Conservation (phyloP, 1,140 invertebrate genomes). For the Neotoxoptera formosana region DNA sequence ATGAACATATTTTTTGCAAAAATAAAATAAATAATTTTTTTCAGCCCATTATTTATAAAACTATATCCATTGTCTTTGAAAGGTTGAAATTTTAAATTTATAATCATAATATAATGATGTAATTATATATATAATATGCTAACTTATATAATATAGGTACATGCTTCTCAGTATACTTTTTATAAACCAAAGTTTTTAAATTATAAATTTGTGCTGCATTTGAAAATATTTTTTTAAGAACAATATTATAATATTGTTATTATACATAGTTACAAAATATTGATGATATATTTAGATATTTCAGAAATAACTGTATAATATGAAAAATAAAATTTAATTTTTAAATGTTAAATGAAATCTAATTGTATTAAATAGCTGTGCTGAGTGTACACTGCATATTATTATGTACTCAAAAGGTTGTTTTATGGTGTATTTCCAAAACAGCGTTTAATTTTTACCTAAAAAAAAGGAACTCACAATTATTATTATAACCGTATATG, state of each 20-base stretch:
- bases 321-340: too few species aligned
- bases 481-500: too few species aligned
- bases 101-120: neutral
- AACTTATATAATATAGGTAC: neutral
- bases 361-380: neutral
- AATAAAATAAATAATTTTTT: too few species aligned
- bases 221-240: neutral
- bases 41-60: constrained; percentile 5
- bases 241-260: neutral
- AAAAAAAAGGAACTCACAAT: neutral
- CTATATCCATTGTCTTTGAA: neutral
- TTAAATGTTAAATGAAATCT: too few species aligned
- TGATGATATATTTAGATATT: too few species aligned
- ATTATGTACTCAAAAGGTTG: neutral
- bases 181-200: neutral
- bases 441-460: neutral
- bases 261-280: neutral
- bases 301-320: too few species aligned
- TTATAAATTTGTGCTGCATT: neutral
- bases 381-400: neutral
- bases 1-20: neutral
- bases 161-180: neutral
- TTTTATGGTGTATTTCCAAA: neutral
- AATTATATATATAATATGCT: neutral
- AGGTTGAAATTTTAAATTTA: too few species aligned